phyloP scores from a whole-genome alignment of 2,797 vertebrate species.

The Urocyon cinereoargenteus region DNA sequence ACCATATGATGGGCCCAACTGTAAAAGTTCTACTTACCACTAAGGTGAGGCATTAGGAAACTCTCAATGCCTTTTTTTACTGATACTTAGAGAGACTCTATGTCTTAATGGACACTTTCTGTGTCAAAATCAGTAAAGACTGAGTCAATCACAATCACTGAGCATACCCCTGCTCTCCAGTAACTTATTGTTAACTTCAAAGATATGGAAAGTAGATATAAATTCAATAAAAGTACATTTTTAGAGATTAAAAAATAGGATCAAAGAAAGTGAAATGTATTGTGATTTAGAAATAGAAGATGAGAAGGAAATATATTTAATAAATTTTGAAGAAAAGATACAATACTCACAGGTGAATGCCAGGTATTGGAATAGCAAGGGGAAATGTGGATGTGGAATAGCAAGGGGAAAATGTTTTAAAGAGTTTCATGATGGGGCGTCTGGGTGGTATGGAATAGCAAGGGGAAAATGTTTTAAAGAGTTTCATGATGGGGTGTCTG shows the following conservation, averaged over 20 bases:
- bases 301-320: not conserved
- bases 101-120: not conserved
- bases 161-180: not conserved
- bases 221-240: not conserved
- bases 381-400: not conserved
- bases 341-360: not conserved
- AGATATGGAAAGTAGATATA: not conserved
- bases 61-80: not conserved
- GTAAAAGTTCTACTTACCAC: not conserved
- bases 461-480: not conserved
- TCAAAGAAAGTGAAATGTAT: not conserved
- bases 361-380: too few species aligned
- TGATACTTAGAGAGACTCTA: not conserved
- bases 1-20: not conserved
- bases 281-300: not conserved
- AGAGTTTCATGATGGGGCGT: not conserved
- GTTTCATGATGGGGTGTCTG: not conserved
- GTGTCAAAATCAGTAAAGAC: not conserved
- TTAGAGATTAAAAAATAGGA: not conserved
- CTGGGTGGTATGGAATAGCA: not conserved
- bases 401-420: not conserved
- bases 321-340: not conserved
- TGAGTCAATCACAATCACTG: slow-evolving; percentile 35
- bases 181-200: not conserved
- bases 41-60: not conserved